A percentile compares a stretch with the other conserved stretches of the same genome.
These are phyloP conservation scores for Rallus limicola DNA, from an alignment of 2,113 vertebrate genomes.

Conservation along the genomic window DNA sequence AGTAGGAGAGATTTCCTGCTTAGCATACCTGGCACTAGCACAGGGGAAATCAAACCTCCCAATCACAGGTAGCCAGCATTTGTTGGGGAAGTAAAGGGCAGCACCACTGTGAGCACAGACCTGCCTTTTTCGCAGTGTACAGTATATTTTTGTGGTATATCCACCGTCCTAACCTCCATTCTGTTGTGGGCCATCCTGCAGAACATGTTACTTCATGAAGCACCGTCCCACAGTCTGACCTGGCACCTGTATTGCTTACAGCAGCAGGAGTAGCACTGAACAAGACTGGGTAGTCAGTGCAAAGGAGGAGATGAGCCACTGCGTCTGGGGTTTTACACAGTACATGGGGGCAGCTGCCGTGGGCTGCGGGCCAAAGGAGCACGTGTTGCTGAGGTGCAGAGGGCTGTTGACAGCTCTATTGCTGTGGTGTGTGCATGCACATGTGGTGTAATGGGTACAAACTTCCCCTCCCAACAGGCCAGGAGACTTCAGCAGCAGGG, in stretches of 20 bases:
- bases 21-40: background rate
- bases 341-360: rapidly evolving
- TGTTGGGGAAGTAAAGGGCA: background rate
- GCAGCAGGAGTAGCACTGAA: background rate
- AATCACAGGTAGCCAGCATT: background rate
- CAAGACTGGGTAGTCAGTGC: background rate
- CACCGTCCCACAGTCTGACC: rapidly evolving
- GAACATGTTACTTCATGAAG: background rate
- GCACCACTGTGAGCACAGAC: background rate
- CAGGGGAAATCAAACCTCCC: background rate
- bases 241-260: rapidly evolving
- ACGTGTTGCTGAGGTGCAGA: rapidly evolving
- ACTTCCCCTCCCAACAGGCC: background rate
- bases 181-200: background rate
- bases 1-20: background rate
- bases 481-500: background rate
- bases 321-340: background rate
- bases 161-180: background rate
- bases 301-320: background rate
- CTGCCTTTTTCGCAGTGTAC: background rate
- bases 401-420: background rate
- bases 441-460: background rate
- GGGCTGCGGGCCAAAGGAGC: background rate
- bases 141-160: background rate
- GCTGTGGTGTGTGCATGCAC: rapidly evolving